Conservation (phyloP, 2,797 vertebrate genomes). For the Microchirus variegatus region DNA sequence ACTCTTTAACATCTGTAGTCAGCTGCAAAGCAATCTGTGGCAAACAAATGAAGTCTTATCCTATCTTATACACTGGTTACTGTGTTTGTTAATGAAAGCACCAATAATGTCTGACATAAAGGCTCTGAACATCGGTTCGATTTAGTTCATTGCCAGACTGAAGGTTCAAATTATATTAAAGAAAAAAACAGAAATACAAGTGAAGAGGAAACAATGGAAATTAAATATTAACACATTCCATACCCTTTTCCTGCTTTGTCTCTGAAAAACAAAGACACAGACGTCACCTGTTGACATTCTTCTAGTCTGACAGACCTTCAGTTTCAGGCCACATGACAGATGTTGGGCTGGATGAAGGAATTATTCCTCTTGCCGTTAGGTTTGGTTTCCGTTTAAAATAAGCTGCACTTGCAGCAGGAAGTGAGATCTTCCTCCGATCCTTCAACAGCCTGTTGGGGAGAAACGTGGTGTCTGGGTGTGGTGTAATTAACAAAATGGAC, state of each 20-base stretch:
- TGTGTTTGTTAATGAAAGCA: neutral
- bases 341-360: neutral
- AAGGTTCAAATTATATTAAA: too few relatives aligned
- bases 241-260: too few relatives aligned
- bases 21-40: neutral
- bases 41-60: too few relatives aligned
- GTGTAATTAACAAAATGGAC: conserved; percentile 64
- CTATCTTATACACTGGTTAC: too few relatives aligned
- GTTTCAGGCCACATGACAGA: neutral
- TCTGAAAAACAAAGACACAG: neutral
- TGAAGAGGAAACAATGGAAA: too few relatives aligned
- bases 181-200: too few relatives aligned
- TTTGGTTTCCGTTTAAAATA: conserved; percentile 23
- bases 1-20: neutral
- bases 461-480: conserved; percentile 8
- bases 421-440: conserved; percentile 29
- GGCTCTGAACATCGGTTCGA: neutral
- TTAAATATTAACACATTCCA: too few relatives aligned
- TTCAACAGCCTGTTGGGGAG: conserved; percentile 3
- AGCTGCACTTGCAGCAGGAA: conserved; percentile 11
- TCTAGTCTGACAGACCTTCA: neutral
- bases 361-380: neutral
- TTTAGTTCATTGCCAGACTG: too few relatives aligned
- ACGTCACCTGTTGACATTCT: neutral
- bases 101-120: neutral